Base-by-base conservation (phyloP, 2,888 invertebrate genomes). In the Pammene fasciana region DNA sequence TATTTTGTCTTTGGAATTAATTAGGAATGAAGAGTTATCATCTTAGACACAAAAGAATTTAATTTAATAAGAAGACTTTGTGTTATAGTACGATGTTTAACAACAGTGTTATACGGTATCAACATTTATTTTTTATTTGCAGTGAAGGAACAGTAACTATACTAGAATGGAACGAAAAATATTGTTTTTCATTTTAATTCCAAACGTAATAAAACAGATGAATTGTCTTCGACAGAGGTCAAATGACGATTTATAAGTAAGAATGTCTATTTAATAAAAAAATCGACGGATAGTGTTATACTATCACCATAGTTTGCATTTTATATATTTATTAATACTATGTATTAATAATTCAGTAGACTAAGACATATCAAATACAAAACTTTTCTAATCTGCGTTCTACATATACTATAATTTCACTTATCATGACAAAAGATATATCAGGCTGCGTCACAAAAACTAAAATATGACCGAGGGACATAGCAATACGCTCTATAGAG, bases 391-490 rank as follows among this genome's bases (percentile, higher is more conserved):
- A 62, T 62, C 50, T 59, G 48, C 7, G 10, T 8, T 11, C 14
- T 26, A 3, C 45, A 26, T 61, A 52, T 66, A 62, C 71, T 67
- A 54, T 8, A 67, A 67, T 64, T 67, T 71, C 67, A 71, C 67
- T 71, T 59, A 68, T 68, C 61, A 70, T 73, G 73, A 74, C 78
- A 78, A 79, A 81, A 79, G 72, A 75, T 75, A 75, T 67, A 75
- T 74, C 75, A 74, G 75, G 74, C 70, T 71, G 66, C 66, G 16
- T 70, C 41, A 74, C 74, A 81, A 82, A 83, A 77, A 81, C 70
- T 74, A 65, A 76, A 76, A 80, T 81, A 81, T 79, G 76, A 80
- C 45, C 74, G 67, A 72, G 59, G 71, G 80, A 76, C 83, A 80
- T 82, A 82, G 77, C 81, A 78, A 75, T 75, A 79, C 74, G 75